Conservation (phyloP, 2,113 vertebrate species). For the Proteles cristata region DNA sequence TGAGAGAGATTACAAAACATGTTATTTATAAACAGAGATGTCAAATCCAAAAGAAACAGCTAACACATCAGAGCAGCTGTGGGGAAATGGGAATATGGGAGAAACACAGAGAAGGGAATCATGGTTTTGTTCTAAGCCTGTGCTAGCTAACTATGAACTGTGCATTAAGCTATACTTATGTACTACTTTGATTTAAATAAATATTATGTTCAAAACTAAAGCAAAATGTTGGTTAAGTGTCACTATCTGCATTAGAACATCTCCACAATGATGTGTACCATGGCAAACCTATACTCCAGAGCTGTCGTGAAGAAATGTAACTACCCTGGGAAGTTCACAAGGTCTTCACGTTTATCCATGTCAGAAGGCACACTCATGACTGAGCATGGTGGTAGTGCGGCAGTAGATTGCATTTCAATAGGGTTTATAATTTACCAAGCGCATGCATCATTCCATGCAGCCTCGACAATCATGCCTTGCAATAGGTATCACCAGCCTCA, state of each 20-base stretch:
- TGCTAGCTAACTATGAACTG: background rate
- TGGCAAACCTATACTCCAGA: background rate
- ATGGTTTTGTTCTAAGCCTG: background rate
- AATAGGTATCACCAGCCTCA: background rate
- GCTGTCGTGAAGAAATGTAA: background rate
- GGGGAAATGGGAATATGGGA: background rate
- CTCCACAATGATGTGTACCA: background rate
- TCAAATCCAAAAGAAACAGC: background rate
- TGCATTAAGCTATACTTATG: background rate
- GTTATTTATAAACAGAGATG: background rate
- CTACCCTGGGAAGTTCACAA: background rate
- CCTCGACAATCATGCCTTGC: no score
- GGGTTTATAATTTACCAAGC: no score
- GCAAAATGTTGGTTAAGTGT: background rate
- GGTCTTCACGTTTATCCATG: background rate
- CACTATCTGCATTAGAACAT: background rate
- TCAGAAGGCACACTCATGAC: fast-evolving
- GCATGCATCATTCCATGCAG: background rate
- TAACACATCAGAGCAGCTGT: background rate
- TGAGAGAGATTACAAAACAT: background rate
- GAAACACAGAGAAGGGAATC: background rate
- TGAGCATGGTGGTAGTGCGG: fast-evolving
- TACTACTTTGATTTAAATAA: background rate
- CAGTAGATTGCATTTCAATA: fast-evolving
- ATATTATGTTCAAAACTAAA: background rate